A percentile compares a stretch with the other conserved stretches of the same genome.
These are phyloP conservation scores for Coranthus polyacanthus DNA, from an alignment of 2,797 vertebrate species.

Conservation along the genomic window DNA sequence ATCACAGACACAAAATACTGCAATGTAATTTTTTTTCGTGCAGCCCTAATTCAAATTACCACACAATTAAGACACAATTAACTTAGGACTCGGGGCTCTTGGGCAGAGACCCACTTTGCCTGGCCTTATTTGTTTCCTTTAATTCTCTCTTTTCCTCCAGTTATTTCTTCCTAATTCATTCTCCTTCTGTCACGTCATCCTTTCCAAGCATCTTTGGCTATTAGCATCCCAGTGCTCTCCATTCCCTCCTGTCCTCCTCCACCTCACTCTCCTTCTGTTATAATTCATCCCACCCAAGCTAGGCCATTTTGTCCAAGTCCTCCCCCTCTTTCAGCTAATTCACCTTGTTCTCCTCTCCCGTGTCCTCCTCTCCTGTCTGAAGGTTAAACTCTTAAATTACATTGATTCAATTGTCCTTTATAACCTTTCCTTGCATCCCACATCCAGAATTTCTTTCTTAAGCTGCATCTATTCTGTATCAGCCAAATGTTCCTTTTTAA, in stretches of 20 bases:
- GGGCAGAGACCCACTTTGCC: neutral
- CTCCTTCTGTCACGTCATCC: neutral
- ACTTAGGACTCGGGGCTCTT: neutral
- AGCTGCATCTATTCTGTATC: neutral
- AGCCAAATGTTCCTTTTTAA: neutral
- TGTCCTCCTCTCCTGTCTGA: constrained; percentile 42
- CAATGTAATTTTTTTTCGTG: too few relatives aligned
- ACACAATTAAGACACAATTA: neutral
- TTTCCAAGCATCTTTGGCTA: neutral
- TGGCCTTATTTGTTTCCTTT: neutral
- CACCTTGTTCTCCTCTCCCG: constrained; percentile 10
- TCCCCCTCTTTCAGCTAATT: constrained; percentile 19
- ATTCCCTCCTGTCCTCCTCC: constrained; percentile 13
- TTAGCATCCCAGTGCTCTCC: neutral
- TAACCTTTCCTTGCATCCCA: neutral
- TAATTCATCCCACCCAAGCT: constrained; percentile 32
- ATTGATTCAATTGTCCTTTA: constrained; percentile 26
- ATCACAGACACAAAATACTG: too few relatives aligned
- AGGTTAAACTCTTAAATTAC: constrained; percentile 44
- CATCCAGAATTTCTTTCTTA: neutral
- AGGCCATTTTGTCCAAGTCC: constrained; percentile 33
- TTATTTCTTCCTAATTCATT: constrained; percentile 1
- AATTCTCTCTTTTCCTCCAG: neutral
- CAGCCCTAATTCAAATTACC: neutral
- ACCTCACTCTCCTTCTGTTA: constrained; percentile 23